These are phyloP conservation scores for Dryadula phaetusa DNA, from an alignment of 2,888 invertebrate species.

Conservation along the genomic window DNA sequence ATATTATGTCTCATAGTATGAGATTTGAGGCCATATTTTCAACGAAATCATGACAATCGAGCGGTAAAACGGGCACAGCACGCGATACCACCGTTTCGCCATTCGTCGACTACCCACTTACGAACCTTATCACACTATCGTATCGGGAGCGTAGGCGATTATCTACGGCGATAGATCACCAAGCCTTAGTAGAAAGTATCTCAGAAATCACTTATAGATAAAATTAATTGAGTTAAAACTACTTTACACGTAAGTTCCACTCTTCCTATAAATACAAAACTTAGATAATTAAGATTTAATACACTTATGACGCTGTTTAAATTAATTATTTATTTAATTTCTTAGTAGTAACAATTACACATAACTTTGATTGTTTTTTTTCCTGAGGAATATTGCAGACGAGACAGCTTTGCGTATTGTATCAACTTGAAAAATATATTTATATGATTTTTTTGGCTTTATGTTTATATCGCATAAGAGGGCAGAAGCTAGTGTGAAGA, in stretches of 20 bases:
- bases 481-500: too few species aligned
- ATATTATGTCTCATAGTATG: not conserved
- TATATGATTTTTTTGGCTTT: too few species aligned
- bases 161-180: slow-evolving; percentile 18
- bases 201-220: slow-evolving; percentile 18
- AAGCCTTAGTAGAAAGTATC: slow-evolving; percentile 8
- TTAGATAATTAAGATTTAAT: not conserved
- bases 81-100: slow-evolving; percentile 62
- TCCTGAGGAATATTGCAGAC: too few species aligned
- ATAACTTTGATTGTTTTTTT: too few species aligned
- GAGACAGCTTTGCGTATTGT: too few species aligned
- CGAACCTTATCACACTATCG: slow-evolving; percentile 5
- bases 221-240: slow-evolving; percentile 8
- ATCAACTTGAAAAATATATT: too few species aligned
- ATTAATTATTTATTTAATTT: too few species aligned
- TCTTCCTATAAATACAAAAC: not conserved
- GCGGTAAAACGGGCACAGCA: slow-evolving; percentile 47
- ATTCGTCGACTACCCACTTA: slow-evolving; percentile 41
- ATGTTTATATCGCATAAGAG: too few species aligned
- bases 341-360: not conserved
- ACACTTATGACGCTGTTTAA: not conserved
- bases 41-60: not conserved
- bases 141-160: slow-evolving; percentile 18
- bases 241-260: not conserved
- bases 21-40: slow-evolving; percentile 11